Evolutionary conservation across 2,113 vertebrate species (phyloP), one percentile per base, ranked within the genome.

Genomic region (Bubo scandiacus): DNA sequence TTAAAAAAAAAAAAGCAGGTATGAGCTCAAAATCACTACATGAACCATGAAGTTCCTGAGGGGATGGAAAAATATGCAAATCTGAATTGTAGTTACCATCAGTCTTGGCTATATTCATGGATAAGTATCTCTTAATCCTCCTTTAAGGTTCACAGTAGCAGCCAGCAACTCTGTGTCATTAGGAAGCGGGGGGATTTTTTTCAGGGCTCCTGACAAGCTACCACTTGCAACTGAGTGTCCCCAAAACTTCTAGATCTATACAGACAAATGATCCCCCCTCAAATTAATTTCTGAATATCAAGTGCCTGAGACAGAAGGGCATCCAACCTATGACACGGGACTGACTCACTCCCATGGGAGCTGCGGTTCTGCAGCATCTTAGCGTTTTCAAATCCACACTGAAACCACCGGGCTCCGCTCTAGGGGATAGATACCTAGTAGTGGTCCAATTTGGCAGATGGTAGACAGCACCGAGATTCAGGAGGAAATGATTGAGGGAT

Each of bases 401-500:
- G 17, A 81, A 80, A 40, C 81, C 79, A 47, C 6, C 3, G 29
- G 52, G n/a, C 49, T 26, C n/a, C 1, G 4, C 87, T 45, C 29
- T 1, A 16, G 72, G 80, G 86, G 72, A 43, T 0, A 9, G 62
- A 79, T 26, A 62, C 30, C n/a, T 6, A 23, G 12, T 0, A 1
- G 54, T 65, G 92, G 12, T 49, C 66, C 54, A 68, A 9, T 9
- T 12, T 77, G 67, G 54, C 54, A 86, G 91, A 63, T 22, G 71
- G 63, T 2, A 90, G 57, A 29, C 49, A 72, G 83, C 61, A 11
- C 21, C 0, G 8, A 57, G 89, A 29, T 55, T 34, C 26, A 27
- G 77, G 65, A 97, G 96, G 97, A 97, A 97, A 97, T 96, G 87
- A 73, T 8, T 96, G 81, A 89, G 88, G 71, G 57, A 93, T 91